Percentiles rank a stretch among this genome's conserved stretches.
phyloP scores from a whole-genome alignment of 2,797 vertebrate genomes.

The Apodemus agrarius region DNA sequence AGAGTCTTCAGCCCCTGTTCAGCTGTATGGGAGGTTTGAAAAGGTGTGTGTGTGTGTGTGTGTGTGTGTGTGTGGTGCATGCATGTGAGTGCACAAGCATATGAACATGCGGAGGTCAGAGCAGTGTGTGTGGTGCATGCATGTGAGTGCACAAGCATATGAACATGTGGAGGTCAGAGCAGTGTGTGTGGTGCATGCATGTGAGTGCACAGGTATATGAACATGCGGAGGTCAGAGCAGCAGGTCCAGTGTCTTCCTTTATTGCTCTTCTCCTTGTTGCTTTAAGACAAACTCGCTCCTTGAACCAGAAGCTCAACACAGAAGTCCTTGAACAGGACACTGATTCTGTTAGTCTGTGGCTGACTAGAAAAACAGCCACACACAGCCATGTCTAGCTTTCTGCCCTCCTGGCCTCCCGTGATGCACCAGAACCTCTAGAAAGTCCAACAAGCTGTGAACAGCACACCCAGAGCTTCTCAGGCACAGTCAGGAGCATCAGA shows the following conservation, averaged over 20 bases:
- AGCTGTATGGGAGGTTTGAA: background rate
- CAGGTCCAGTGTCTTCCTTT: background rate
- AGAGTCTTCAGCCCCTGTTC: background rate
- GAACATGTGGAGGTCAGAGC: background rate
- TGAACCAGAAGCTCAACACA: background rate
- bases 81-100: background rate
- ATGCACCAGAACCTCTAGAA: background rate
- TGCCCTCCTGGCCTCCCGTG: background rate
- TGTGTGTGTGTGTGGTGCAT: background rate
- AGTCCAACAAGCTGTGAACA: background rate
- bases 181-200: background rate
- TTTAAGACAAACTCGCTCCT: background rate
- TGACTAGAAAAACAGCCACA: background rate
- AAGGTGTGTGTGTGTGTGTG: background rate
- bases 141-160: background rate
- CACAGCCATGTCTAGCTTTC: background rate
- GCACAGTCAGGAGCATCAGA: background rate
- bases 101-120: background rate
- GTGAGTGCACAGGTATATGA: background rate
- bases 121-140: background rate
- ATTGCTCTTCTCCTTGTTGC: background rate
- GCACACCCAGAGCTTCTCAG: background rate
- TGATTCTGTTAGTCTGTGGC: background rate
- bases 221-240: background rate
- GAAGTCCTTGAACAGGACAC: too few relatives aligned